Evolutionary conservation across 92 coral and sea anemone genomes (phyloP), one percentile per base, ranked within the genome.

Genomic region (Zoanthus solanderi): DNA sequence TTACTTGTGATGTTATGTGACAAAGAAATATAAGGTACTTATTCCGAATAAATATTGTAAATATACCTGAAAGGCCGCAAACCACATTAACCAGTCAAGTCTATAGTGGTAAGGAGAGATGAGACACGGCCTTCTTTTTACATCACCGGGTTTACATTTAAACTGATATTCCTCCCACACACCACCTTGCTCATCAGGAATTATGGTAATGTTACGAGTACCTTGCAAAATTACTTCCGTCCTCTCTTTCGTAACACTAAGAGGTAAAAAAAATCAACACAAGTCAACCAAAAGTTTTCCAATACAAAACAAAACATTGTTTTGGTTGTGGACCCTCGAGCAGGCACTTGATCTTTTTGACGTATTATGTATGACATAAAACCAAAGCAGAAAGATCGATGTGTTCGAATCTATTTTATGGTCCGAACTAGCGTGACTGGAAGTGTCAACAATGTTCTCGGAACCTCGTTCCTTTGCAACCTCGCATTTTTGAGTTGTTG

Each of bases 61-160:
- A 16, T 56, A 6, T 91, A 97, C 99, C 99, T 97, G 99, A 84
- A 97, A 97, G 23, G 99, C 99, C 54, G 99, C 98, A 91, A 97
- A 97, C 99, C 99, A 97, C 99, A 97, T 97, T 23, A 97, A 91
- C 99, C 99, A 97, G 84, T 97, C 99, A 78, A 97, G 91, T 72
- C 99, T 91, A 89, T 95, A 97, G 89, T 97, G 99, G 84, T 97
- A 97, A 0, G 99, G 99, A 32, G 99, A 95, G 69, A 97, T 97
- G 29, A 97, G 44, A 92, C 99, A 97, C 50, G 99, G 99, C 16
- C 98, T 88, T 42, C 93, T 84, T 47, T 71, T 88, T 13, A 93
- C 91, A 71, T 92, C 90, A 13, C 99, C 99, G 46, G 99, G 99
- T 89, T 97, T 97, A 88, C 99, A 97, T 8, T 95, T 94, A 85